Evolutionary conservation across 1,140 invertebrate genomes (phyloP).

Genomic region (Galleria mellonella): DNA sequence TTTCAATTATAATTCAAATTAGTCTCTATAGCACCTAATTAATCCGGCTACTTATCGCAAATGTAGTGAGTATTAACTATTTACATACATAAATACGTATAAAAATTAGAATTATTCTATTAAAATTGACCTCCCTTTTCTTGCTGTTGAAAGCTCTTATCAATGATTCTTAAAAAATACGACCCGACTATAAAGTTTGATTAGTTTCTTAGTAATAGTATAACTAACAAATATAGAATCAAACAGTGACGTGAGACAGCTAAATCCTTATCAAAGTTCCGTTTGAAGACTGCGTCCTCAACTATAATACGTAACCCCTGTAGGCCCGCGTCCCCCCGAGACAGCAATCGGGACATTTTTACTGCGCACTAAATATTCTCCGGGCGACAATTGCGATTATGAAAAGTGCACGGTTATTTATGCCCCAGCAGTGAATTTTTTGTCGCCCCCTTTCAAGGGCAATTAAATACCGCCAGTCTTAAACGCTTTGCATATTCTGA

Average conservation of each 20-base stretch:
- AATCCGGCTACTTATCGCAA: too few relatives aligned
- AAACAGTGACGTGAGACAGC: not conserved
- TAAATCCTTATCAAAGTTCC: not conserved
- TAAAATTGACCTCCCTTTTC: too few relatives aligned
- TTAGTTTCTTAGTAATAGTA: too few relatives aligned
- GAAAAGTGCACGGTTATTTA: conserved; percentile 74
- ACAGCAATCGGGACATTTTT: conserved; percentile 52
- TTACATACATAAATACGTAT: too few relatives aligned
- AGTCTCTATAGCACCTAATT: too few relatives aligned
- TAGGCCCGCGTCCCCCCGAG: conserved; percentile 27
- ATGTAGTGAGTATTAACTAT: too few relatives aligned
- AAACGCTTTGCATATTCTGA: conserved; percentile 67
- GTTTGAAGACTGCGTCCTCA: conserved; percentile 15
- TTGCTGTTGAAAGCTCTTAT: too few relatives aligned
- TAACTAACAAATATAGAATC: not conserved
- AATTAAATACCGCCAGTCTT: conserved; percentile 72
- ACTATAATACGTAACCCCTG: conserved; percentile 26
- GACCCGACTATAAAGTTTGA: too few relatives aligned
- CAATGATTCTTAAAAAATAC: too few relatives aligned
- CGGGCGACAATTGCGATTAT: conserved; percentile 73
- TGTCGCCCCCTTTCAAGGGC: conserved; percentile 70
- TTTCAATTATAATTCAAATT: too few relatives aligned
- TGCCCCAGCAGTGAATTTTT: conserved; percentile 64
- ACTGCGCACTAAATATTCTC: conserved; percentile 73
- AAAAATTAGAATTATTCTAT: too few relatives aligned